Evolutionary conservation across 37 sponge, comb jelly and placozoan species (phyloP).

Genomic region (Oopsacas minuta): DNA sequence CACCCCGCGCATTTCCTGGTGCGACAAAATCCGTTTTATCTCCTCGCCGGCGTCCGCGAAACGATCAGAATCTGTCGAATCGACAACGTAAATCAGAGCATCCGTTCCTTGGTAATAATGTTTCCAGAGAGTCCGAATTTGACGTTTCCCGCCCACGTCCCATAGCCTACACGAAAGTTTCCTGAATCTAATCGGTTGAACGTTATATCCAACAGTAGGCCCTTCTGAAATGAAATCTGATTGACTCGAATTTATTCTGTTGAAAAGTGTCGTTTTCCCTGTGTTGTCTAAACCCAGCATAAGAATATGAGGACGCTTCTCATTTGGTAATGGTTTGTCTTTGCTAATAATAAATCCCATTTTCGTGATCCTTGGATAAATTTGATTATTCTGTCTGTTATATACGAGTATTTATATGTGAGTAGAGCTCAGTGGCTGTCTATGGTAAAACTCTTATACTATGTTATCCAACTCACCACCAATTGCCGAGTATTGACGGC

Average conservation of each 20-base stretch:
- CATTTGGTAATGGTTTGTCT: background rate
- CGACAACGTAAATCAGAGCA: background rate
- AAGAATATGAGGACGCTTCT: constrained; percentile 47
- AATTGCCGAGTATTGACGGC: no score
- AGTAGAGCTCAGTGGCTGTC: no score
- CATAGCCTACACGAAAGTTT: constrained; percentile 78
- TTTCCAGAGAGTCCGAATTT: constrained; percentile 30
- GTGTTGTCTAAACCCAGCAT: constrained; percentile 96
- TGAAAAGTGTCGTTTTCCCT: constrained; percentile 95
- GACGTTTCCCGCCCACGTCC: constrained; percentile 96
- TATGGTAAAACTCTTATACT: no score
- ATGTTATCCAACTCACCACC: no score
- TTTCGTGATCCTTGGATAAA: no score
- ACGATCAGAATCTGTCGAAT: constrained; percentile 1
- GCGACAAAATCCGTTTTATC: background rate
- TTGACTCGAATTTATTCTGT: constrained; percentile 86
- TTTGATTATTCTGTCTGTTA: no score
- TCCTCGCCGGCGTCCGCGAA: background rate
- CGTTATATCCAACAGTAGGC: constrained; percentile 97
- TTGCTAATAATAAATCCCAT: background rate
- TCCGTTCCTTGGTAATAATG: constrained; percentile 19
- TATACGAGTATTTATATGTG: no score
- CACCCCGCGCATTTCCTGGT: background rate
- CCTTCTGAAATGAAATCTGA: constrained; percentile 69
- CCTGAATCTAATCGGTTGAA: constrained; percentile 50